Conservation (phyloP, 2,113 vertebrate species). For the Gracilinanus agilis region DNA sequence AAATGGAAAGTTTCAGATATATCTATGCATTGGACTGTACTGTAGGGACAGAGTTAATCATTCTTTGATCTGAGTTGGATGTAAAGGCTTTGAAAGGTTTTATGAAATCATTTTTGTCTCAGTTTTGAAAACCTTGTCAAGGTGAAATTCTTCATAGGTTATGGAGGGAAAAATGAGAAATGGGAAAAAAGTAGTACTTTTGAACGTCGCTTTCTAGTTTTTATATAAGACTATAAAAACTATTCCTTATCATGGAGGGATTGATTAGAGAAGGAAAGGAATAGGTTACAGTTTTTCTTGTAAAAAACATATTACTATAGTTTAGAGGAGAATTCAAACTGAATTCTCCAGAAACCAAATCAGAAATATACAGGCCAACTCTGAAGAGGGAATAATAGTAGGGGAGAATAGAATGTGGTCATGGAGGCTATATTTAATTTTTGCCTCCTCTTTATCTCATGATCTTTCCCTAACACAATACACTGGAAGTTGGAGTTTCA, state of each 20-base stretch:
- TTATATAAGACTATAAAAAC: neutral
- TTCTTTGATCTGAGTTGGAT: neutral
- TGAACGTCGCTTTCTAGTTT: neutral
- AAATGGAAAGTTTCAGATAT: neutral
- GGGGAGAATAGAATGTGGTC: neutral
- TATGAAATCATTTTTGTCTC: neutral
- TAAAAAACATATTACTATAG: neutral
- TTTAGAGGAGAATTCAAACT: neutral
- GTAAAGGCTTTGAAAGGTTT: neutral
- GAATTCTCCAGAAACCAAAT: neutral
- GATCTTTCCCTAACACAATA: neutral
- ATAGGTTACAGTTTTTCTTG: neutral
- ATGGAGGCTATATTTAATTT: neutral
- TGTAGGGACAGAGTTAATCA: neutral
- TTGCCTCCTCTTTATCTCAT: neutral
- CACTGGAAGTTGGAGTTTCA: neutral
- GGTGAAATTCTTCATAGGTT: neutral
- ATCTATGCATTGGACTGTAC: neutral
- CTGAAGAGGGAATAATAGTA: neutral
- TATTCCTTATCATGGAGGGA: neutral
- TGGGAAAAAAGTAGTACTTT: neutral
- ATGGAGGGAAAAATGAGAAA: neutral
- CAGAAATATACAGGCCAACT: neutral
- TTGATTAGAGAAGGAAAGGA: neutral
- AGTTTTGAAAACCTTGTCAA: neutral